A percentile compares a stretch with the other conserved stretches of the same genome.
phyloP scores from a whole-genome alignment of 2,113 vertebrate species.

The Pterocles orientalis region DNA sequence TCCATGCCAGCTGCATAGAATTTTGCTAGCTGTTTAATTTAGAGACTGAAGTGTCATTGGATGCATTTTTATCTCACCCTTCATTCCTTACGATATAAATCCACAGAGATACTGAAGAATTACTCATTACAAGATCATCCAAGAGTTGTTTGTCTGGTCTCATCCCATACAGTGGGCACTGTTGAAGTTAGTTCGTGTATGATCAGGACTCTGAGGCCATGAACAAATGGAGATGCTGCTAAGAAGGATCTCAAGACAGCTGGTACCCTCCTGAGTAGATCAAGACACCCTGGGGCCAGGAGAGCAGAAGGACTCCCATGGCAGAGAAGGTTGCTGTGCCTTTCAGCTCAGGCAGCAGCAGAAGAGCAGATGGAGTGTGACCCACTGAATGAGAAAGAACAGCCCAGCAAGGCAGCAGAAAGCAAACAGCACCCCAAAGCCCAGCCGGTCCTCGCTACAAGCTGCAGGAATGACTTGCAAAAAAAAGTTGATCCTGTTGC shows the following conservation, averaged over 20 bases:
- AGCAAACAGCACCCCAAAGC: background rate
- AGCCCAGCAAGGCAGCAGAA: background rate
- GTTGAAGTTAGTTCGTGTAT: no score
- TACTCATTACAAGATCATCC: background rate
- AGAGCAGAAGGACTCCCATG: background rate
- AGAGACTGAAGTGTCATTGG: constrained; percentile 45
- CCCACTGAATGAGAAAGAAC: background rate
- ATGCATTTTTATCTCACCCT: constrained; percentile 45
- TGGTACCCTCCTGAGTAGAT: background rate
- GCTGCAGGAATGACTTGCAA: background rate
- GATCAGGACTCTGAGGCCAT: background rate
- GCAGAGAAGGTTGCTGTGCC: background rate
- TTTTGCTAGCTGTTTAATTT: constrained; percentile 52
- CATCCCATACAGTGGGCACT: background rate
- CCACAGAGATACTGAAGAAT: constrained; percentile 65
- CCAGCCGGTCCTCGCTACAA: rapidly evolving
- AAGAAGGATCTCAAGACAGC: background rate
- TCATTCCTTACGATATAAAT: constrained; percentile 71
- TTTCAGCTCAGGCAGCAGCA: background rate
- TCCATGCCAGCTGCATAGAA: constrained; percentile 29
- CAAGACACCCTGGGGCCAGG: background rate
- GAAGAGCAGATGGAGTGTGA: background rate
- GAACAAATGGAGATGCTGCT: background rate
- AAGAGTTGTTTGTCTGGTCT: background rate
- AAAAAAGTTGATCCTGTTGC: background rate